A percentile compares a stretch with the other conserved stretches of the same genome.
phyloP scores from a whole-genome alignment of 2,888 invertebrate genomes.

The Pammene aurita region DNA sequence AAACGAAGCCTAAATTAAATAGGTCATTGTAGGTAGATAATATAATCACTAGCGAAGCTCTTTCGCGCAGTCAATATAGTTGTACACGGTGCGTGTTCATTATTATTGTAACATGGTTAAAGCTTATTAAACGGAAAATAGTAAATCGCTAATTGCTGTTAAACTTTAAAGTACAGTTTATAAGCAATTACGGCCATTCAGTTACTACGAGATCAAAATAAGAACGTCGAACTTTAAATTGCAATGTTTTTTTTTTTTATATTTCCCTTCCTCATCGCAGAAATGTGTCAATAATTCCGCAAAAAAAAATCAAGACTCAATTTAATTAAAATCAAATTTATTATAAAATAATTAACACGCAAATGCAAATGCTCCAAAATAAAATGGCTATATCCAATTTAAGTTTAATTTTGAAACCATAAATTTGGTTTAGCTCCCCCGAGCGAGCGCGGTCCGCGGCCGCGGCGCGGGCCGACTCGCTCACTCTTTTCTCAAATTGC shows the following conservation, averaged over 20 bases:
- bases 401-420: conserved; percentile 80
- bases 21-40: conserved; percentile 28
- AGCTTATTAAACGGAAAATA: neutral
- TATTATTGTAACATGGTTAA: no score
- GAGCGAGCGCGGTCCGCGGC: conserved; percentile 48
- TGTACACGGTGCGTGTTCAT: no score
- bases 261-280: neutral
- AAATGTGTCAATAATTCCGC: neutral
- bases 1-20: conserved; percentile 31
- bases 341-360: conserved; percentile 64
- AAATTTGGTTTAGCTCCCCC: conserved; percentile 80
- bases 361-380: conserved; percentile 75
- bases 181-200: neutral
- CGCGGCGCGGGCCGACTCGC: conserved; percentile 60
- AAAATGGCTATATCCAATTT: conserved; percentile 76
- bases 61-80: no score
- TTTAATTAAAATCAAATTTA: conserved; percentile 59
- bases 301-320: conserved; percentile 50
- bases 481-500: conserved; percentile 72
- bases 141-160: conserved; percentile 8
- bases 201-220: neutral
- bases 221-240: neutral
- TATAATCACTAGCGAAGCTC: no score
- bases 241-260: neutral
- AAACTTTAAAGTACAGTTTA: neutral